These are phyloP conservation scores for Papilio protenor DNA, from an alignment of 2,888 invertebrate species.

Conservation along the genomic window DNA sequence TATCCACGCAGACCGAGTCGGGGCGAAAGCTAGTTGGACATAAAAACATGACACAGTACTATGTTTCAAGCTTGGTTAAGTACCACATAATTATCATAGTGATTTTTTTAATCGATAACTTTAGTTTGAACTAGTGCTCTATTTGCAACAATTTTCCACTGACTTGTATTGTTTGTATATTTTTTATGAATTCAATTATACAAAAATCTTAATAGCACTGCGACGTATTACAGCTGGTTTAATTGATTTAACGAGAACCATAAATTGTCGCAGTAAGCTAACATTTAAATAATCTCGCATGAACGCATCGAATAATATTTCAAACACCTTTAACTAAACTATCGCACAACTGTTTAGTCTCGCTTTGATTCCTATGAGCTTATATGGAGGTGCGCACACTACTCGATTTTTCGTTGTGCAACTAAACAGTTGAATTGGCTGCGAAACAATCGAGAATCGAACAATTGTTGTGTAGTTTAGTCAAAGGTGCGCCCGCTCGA, in stretches of 20 bases:
- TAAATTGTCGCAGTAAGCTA: background rate
- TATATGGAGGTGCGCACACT: too few species aligned
- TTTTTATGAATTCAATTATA: background rate
- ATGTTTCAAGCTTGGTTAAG: background rate
- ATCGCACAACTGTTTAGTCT: too few species aligned
- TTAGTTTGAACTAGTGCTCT: background rate
- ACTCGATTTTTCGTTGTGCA: too few species aligned
- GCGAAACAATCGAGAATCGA: too few species aligned
- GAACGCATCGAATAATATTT: too few species aligned
- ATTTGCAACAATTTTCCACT: conserved; percentile 4
- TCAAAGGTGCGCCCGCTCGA: too few species aligned
- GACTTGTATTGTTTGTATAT: conserved; percentile 5
- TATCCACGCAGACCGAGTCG: too few species aligned
- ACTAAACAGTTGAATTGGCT: too few species aligned
- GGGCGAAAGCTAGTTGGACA: background rate
- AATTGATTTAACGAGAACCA: background rate
- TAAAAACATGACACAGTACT: background rate
- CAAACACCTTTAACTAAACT: too few species aligned
- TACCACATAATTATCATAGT: background rate
- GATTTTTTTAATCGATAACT: background rate
- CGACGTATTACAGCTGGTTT: background rate
- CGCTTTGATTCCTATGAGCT: too few species aligned
- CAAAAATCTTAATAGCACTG: background rate
- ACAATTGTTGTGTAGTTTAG: too few species aligned
- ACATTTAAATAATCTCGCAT: background rate